Evolutionary conservation across 1,140 invertebrate genomes (phyloP), one percentile per base, ranked within the genome.

Genomic region (Caerostris darwini): DNA sequence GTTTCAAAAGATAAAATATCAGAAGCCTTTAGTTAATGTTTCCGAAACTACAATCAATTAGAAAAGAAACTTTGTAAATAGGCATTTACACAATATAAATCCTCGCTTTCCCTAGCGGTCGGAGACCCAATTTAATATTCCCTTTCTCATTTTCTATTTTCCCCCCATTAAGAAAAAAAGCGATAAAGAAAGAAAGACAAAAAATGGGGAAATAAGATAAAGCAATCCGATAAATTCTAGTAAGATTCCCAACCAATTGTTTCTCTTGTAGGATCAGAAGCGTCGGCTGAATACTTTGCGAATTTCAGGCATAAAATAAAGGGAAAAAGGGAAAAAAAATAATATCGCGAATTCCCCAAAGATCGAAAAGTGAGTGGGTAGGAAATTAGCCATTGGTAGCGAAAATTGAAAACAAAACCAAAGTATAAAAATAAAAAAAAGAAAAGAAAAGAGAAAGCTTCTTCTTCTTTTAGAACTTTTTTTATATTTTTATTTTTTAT

Each of bases 41-140:
- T 77, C 71, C 71, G 5, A 34, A 12, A 34, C 71, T 77, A 12
- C 34, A 77, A 50, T 19, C 71, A 77, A 77, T 77, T 77, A 77
- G 71, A 71, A 77, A 77, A 50, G 53, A 77, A 77, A 77, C 71
- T 77, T 77, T 77, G 53, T 77, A 77, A 77, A 77, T 77, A 77
- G 71, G 50, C 71, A 77, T 77, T 77, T 77, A 77, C 71, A 77
- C 61, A 17, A 50, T 77, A 77, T 77, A 77, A 77, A 77, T 12
- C 71, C 71, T 77, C 34, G 7, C 19, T 77, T 34, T 12, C 34
- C 34, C 34, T 3, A 53, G 71, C 34, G 71, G 50, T 77, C 53
- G 7, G 34, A 53, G 69, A 77, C 19, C 71, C 71, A 77, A 77
- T 77, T 77, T 77, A 77, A 77, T 77, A 77, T 77, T 77, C 71